Evolutionary conservation across 2,888 invertebrate genomes (phyloP), one percentile per base, ranked within the genome.

Genomic region (Vannuccia rotundouncinata): DNA sequence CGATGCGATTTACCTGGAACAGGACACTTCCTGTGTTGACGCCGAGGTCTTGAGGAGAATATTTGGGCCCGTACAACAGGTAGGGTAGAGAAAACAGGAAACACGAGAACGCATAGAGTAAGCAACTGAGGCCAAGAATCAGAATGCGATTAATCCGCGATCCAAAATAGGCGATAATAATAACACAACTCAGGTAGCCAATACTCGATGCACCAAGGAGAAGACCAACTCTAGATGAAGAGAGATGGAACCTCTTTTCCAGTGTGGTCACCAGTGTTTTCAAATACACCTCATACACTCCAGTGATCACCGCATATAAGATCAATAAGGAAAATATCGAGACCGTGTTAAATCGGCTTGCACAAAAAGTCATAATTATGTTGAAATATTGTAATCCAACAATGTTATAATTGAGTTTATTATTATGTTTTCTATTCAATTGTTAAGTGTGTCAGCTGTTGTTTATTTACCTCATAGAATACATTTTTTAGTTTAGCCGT

Each of bases 111-210:
- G 28, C 25, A 29, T 77, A 30, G 28, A 60, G 66, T 5, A 79
- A 1, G 17, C 29, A 1, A 79, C 79, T 79, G 10, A 25, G 59
- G 27, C 1, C 25, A 17, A 79, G 31, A 78, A 74, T 17, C 2
- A 31, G 73, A 1, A 27, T 29, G 29, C 31, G 1, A 28, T 79
- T 79, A 1, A 29, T 60, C 74, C 73, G 60, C 2, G 74, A 29
- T n/a, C 79, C 79, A 31, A 60, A 79, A 31, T 79, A 79, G 13
- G 79, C 73, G n/a, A 79, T 73, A 29, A 79, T n/a, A 74, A 79
- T 79, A 10, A 79, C 74, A 2, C 73, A 74, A n/a, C 66, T 29
- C 25, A 79, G 30, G 31, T 79, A 79, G 2, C 79, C 79, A 28
- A 79, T 79, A 31, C 74, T 74, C 28, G 76, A 77, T 1, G 79